These are phyloP conservation scores for Drosophila conformis DNA, from an alignment of 2,888 invertebrate species.

Conservation along the genomic window DNA sequence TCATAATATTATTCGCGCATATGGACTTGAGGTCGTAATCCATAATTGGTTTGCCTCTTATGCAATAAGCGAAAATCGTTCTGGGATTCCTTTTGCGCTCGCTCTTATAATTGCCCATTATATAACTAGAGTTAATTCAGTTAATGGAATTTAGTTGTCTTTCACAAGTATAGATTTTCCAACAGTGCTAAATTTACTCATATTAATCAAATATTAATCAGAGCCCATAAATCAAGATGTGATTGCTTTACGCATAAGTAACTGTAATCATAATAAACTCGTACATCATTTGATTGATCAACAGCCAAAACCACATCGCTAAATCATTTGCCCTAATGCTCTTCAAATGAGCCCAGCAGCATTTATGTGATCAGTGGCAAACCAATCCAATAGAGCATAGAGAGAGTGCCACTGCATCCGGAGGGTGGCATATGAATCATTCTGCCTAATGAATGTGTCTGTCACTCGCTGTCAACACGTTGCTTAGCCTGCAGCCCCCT, in stretches of 20 bases:
- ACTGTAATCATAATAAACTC: conserved; percentile 21
- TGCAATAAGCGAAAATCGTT: conserved; percentile 37
- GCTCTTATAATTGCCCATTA: conserved; percentile 11
- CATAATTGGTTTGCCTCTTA: conserved; percentile 70
- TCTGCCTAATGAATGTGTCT: conserved; percentile 79
- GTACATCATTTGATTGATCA: conserved; percentile 44
- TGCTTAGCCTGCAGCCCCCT: conserved; percentile 54
- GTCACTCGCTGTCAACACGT: conserved; percentile 80
- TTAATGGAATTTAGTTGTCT: not conserved
- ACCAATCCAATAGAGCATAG: conserved; percentile 1
- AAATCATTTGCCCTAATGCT: conserved; percentile 71
- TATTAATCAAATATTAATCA: not conserved
- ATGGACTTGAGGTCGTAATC: conserved; percentile 75
- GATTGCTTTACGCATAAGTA: not conserved
- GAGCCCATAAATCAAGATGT: conserved; percentile 17
- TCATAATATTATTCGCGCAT: conserved; percentile 74
- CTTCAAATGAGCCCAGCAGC: conserved; percentile 55
- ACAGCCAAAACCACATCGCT: conserved; percentile 32
- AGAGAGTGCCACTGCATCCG: conserved; percentile 23
- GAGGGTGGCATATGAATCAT: conserved; percentile 68
- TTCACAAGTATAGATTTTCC: not conserved
- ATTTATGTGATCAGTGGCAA: conserved; percentile 48
- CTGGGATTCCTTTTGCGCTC: conserved; percentile 26
- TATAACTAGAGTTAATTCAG: not conserved
- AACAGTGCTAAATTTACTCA: not conserved